Base-by-base conservation (phyloP, 2,797 vertebrate genomes). In the Eurystomus glaucurus region DNA sequence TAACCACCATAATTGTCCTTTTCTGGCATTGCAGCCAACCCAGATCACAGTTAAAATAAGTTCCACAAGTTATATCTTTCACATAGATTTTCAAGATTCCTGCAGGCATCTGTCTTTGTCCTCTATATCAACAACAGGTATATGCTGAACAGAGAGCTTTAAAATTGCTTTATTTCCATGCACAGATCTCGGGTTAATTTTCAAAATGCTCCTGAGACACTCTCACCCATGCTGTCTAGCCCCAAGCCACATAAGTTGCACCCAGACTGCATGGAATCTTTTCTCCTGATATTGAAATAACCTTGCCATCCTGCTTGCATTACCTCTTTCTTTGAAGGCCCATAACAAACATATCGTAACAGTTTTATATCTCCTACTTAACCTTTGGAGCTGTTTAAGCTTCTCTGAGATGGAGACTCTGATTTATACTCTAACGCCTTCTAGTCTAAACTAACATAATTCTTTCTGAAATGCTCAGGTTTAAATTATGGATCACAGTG, bases 291-390 rank as follows among this genome's bases (percentile, higher is more conserved):
- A 78, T 21, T 87, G 41, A 64, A 66, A 37, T 74, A 85, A 79
- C 64, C 58, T 95, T 87, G 68, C 41, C 26, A 65, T 50, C 45
- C 61, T 88, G 37, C 83, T 95, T 94, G 61, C 58, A 85, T 83
- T 64, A 54, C 39, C 72, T 45, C 28, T 93, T 93, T 61, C 35
- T 92, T 85, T 74, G 85, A 95, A 89, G 54, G 37, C 51, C 37
- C 22, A 37, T 85, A 93, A 93, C 79, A 96, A 97, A 95, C 41
- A 79, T 51, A 93, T 31, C 29, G 4, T 90, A 93, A 94, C 74
- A 69, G 57, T 77, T 90, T 97, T 93, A 96, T 95, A 79, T 92
- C 82, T 93, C 71, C 91, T 79, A 87, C 93, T 94, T 97, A 96
- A 97, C 86, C 93, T 97, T 93, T 84, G 64, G 55, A 93, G 61